phyloP scores from a whole-genome alignment of 92 coral and sea anemone species.

The Zoanthus sociatus region DNA sequence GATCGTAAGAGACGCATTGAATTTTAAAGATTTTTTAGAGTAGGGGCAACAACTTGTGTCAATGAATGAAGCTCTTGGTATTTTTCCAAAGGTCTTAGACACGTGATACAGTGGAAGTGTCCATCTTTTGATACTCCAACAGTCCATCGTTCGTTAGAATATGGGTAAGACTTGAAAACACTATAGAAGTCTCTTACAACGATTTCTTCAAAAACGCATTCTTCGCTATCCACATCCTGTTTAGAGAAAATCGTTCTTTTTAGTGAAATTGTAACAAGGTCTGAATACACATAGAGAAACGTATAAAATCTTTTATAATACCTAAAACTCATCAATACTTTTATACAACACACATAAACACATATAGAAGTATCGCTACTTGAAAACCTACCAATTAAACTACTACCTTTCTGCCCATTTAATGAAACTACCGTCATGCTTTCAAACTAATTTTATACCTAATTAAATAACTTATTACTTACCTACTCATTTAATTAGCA shows the following conservation, averaged over 20 bases:
- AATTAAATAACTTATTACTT: too few relatives aligned
- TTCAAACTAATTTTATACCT: too few relatives aligned
- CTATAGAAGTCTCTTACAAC: slow-evolving; percentile 79
- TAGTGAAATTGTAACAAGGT: neutral
- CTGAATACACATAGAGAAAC: neutral
- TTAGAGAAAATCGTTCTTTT: slow-evolving; percentile 58
- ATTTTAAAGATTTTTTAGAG: neutral
- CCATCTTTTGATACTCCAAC: slow-evolving; percentile 74
- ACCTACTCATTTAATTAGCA: too few relatives aligned
- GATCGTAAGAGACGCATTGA: neutral
- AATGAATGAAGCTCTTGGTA: slow-evolving; percentile 70
- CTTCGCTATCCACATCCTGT: slow-evolving; percentile 87
- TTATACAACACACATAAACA: too few relatives aligned
- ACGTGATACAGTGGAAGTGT: slow-evolving; percentile 60
- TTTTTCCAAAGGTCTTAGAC: slow-evolving; percentile 65
- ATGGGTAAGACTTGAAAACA: slow-evolving; percentile 80
- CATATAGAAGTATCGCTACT: too few relatives aligned
- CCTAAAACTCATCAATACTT: too few relatives aligned
- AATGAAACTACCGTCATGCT: too few relatives aligned
- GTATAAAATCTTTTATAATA: too few relatives aligned
- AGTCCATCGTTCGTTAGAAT: slow-evolving; percentile 82
- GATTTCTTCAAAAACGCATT: slow-evolving; percentile 80
- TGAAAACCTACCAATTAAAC: too few relatives aligned
- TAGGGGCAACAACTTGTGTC: slow-evolving; percentile 70
- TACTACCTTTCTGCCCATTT: too few relatives aligned